These are phyloP conservation scores for Microctonus brassicae DNA, from an alignment of 2,888 invertebrate genomes.

Conservation along the genomic window DNA sequence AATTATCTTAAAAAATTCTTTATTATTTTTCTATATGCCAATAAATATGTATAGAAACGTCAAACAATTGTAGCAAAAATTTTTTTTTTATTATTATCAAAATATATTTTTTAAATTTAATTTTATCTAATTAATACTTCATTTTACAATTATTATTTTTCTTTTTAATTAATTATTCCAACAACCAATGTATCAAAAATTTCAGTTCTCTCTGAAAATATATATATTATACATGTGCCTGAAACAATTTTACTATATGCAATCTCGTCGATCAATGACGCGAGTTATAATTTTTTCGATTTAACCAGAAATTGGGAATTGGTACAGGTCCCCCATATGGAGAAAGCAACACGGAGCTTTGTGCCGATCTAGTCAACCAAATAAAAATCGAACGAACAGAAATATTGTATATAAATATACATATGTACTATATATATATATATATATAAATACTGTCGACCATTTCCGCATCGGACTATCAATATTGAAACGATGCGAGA, in stretches of 20 bases:
- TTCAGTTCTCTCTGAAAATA: not conserved
- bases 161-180: too few species aligned
- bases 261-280: not conserved
- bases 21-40: not conserved
- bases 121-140: too few species aligned
- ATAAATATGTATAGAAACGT: not conserved
- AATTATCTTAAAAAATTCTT: not conserved
- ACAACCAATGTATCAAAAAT: not conserved
- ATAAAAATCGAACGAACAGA: slow-evolving; percentile 32
- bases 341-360: slow-evolving; percentile 12
- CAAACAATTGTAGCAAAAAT: too few species aligned
- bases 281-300: slow-evolving; percentile 25
- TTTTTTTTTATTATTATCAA: too few species aligned
- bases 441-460: slow-evolving; percentile 32
- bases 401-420: slow-evolving; percentile 35
- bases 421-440: too few species aligned
- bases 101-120: too few species aligned
- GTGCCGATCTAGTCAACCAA: slow-evolving; percentile 12
- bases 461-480: slow-evolving; percentile 50
- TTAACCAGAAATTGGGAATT: slow-evolving; percentile 22
- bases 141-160: too few species aligned
- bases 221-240: not conserved
- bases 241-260: not conserved
- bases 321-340: slow-evolving; percentile 12
- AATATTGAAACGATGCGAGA: slow-evolving; percentile 50